Evolutionary conservation across 2,113 vertebrate species (phyloP), one percentile per base, ranked within the genome.

Genomic region (Corythoichthys haematopterus): DNA sequence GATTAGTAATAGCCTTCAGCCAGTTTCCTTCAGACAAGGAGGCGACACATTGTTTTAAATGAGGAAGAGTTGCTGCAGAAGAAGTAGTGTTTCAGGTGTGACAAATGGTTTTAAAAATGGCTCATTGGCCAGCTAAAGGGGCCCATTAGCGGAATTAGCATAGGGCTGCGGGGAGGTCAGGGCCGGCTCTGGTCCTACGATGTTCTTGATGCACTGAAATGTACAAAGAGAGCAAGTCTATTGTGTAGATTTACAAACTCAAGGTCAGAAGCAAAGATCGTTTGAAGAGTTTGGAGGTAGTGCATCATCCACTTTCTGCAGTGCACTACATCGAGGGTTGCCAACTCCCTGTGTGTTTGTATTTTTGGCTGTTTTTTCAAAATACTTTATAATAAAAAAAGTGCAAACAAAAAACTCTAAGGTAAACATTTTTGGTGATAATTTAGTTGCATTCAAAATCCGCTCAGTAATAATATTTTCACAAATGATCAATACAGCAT

Each of bases 51-150:
- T 62, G 38, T 62, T 62, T 62, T 13, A 33, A 62, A 46, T 40
- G 60, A 36, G 55, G 28, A 33, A 33, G 60, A 10, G n/a, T n/a
- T 28, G 59, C 38, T 28, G 38, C 1, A 15, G 43, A 33, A 5
- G 40, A 33, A 28, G 60, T 62, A 13, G 60, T 13, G 4, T 33
- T 62, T 10, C 60, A 62, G 43, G 60, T 62, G 60, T 62, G 43
- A 46, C 60, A 46, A 46, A 46, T 62, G 60, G 11, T 46, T 62
- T 28, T 57, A 37, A 35, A 46, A 62, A 62, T 62, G 60, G 60
- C 60, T 62, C 43, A 46, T 62, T 62, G 36, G 60, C 20, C 60
- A 46, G 60, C 60, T 46, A 43, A 46, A 45, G 59, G 16, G 40
- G 43, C 10, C 20, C 43, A 28, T 62, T 62, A 33, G 11, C 28